These are phyloP conservation scores for Semaprochilodus insignis DNA, from an alignment of 2,797 vertebrate genomes.

Conservation along the genomic window DNA sequence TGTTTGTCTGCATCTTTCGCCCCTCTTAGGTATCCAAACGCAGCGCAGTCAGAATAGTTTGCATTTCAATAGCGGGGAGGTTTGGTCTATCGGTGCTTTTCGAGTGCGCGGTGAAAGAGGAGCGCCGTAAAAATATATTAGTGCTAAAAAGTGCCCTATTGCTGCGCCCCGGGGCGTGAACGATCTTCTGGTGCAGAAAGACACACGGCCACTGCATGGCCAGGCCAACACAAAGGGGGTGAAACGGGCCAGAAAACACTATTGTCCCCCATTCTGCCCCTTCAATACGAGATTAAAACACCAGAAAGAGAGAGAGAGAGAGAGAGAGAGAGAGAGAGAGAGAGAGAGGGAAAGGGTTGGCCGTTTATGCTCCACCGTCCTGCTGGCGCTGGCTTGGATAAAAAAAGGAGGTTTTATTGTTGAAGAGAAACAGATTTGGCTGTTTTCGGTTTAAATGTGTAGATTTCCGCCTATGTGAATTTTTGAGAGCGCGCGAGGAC, in stretches of 20 bases:
- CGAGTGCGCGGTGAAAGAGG: conserved; percentile 79
- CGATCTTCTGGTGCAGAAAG: conserved; percentile 72
- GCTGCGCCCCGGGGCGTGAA: conserved; percentile 77
- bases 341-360: conserved; percentile 1
- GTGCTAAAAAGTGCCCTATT: conserved; percentile 76
- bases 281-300: conserved; percentile 75
- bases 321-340: conserved; percentile 37
- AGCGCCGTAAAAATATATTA: conserved; percentile 83
- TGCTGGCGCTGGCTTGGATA: conserved; percentile 48
- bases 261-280: conserved; percentile 78
- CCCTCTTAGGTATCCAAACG: conserved; percentile 47
- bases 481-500: conserved; percentile 22
- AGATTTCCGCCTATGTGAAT: neutral
- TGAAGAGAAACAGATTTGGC: neutral
- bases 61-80: conserved; percentile 73
- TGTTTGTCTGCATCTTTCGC: conserved; percentile 29
- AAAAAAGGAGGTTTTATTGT: neutral
- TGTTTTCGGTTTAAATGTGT: neutral
- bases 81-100: conserved; percentile 75
- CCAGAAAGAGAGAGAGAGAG: conserved; percentile 62
- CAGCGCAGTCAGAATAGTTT: conserved; percentile 69
- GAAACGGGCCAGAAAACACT: conserved; percentile 87
- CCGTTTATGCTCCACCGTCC: conserved; percentile 48
- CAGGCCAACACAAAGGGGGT: conserved; percentile 81
- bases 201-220: conserved; percentile 76